phyloP scores from a whole-genome alignment of 2,113 vertebrate species.

The Toxotes chatareus region DNA sequence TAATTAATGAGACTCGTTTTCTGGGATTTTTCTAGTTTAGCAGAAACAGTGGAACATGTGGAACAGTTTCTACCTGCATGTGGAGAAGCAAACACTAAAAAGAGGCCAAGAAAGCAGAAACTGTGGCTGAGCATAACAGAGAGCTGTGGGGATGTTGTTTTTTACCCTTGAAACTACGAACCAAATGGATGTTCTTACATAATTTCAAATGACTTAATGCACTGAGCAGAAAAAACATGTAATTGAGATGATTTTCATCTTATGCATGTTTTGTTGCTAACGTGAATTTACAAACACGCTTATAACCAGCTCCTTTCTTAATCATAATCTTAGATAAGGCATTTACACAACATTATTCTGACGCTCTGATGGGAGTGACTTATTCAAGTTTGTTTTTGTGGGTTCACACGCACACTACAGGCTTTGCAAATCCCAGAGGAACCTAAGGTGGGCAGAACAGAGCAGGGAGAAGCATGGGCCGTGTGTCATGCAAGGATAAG shows the following conservation, averaged over 20 bases:
- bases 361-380: slow-evolving; percentile 11
- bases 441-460: slow-evolving; percentile 31
- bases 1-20: slow-evolving; percentile 84
- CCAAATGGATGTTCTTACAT: slow-evolving; percentile 11
- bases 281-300: background rate
- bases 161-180: background rate
- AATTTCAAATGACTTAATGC: slow-evolving; percentile 26
- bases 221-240: background rate
- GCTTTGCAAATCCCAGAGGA: slow-evolving; percentile 1
- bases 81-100: slow-evolving; percentile 27
- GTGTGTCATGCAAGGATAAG: slow-evolving; percentile 62
- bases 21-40: slow-evolving; percentile 71
- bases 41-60: slow-evolving; percentile 34
- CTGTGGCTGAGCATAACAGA: background rate
- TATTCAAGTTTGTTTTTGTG: slow-evolving; percentile 26
- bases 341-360: background rate
- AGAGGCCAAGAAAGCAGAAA: slow-evolving; percentile 22
- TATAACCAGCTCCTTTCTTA: background rate
- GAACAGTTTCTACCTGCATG: slow-evolving; percentile 56
- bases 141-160: slow-evolving; percentile 11
- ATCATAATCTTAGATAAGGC: slow-evolving; percentile 1
- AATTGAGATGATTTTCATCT: slow-evolving; percentile 1
- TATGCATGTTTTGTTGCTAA: too few species aligned
- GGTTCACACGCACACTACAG: slow-evolving; percentile 13
- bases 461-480: slow-evolving; percentile 34